Conservation (phyloP, 2,888 invertebrate genomes). For the Thysanoteuthis rhombus region DNA sequence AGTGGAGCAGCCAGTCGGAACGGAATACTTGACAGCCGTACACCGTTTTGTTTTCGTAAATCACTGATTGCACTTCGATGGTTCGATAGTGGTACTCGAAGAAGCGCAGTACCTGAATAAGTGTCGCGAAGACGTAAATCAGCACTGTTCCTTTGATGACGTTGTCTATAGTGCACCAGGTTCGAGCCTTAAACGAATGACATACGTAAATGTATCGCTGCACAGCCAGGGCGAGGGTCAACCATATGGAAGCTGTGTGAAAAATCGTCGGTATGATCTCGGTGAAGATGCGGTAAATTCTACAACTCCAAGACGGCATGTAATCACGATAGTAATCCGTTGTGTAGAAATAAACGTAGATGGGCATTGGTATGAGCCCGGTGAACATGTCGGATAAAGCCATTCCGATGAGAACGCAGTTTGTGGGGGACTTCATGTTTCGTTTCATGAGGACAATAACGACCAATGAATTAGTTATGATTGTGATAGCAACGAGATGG, state of each 20-base stretch:
- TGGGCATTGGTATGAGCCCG: conserved; percentile 69
- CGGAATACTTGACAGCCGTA: conserved; percentile 46
- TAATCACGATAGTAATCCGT: conserved; percentile 86
- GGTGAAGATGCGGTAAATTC: conserved; percentile 73
- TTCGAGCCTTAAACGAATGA: conserved; percentile 87
- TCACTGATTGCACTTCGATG: conserved; percentile 73
- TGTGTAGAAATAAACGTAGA: conserved; percentile 91
- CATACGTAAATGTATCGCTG: conserved; percentile 96
- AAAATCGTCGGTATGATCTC: conserved; percentile 72
- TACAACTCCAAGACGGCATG: conserved; percentile 80
- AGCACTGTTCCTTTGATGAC: conserved; percentile 80
- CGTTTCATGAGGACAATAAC: conserved; percentile 88
- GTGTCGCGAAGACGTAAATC: conserved; percentile 81
- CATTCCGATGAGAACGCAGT: conserved; percentile 94
- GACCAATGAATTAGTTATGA: conserved; percentile 89
- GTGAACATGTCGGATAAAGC: conserved; percentile 94
- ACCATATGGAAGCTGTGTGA: conserved; percentile 93
- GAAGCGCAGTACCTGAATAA: conserved; percentile 86
- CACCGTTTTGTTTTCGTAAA: conserved; percentile 47
- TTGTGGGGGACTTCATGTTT: conserved; percentile 92
- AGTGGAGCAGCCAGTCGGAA: conserved; percentile 45
- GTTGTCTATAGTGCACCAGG: conserved; percentile 75
- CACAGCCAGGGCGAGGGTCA: conserved; percentile 88
- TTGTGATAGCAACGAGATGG: conserved; percentile 84
- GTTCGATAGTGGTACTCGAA: conserved; percentile 78